phyloP scores from a whole-genome alignment of 2,797 vertebrate species.

The Carduelis carduelis region DNA sequence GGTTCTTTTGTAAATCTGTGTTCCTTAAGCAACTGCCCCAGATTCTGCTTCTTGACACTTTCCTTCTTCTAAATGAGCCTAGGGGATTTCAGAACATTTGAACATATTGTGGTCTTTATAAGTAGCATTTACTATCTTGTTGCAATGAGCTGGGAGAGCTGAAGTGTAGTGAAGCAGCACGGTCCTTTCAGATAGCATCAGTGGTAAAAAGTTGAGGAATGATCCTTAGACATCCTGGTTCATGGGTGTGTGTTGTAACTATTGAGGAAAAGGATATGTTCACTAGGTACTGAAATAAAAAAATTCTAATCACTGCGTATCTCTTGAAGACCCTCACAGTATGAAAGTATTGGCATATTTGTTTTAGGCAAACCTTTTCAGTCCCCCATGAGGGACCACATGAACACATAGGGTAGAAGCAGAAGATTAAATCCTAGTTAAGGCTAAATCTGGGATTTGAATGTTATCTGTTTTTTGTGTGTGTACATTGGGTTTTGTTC shows the following conservation, averaged over 20 bases:
- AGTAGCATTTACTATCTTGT: background rate
- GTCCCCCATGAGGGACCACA: background rate
- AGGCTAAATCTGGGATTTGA: conserved; percentile 6
- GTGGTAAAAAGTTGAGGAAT: background rate
- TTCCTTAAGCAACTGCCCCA: background rate
- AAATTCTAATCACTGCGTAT: background rate
- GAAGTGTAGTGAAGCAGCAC: background rate
- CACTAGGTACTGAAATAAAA: background rate
- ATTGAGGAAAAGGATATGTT: background rate
- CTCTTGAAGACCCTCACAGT: background rate
- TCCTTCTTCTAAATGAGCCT: background rate
- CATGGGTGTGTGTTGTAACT: background rate
- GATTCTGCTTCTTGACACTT: background rate
- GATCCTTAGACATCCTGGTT: background rate
- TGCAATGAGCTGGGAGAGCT: background rate
- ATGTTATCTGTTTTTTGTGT: background rate
- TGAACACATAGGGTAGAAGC: background rate
- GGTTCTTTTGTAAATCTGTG: background rate
- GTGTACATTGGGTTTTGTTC: background rate
- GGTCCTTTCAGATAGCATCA: background rate
- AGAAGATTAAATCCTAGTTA: background rate
- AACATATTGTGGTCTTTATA: background rate
- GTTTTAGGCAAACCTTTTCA: background rate
- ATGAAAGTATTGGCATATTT: background rate
- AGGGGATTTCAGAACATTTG: background rate